phyloP scores from a whole-genome alignment of 2,797 vertebrate species.

The Scolopax rusticola region DNA sequence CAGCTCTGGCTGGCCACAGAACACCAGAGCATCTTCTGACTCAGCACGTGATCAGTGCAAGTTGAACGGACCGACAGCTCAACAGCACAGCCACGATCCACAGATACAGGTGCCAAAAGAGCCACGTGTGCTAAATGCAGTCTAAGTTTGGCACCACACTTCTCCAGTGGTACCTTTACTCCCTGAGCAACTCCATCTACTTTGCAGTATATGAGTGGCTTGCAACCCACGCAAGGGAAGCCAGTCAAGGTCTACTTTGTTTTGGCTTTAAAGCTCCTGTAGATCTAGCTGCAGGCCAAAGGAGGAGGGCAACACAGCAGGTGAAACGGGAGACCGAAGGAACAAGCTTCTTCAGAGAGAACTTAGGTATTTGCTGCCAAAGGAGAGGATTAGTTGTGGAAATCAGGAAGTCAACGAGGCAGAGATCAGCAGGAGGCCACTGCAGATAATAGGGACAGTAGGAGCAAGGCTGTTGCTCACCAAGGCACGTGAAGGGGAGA shows the following conservation, averaged over 20 bases:
- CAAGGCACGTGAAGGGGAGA: neutral
- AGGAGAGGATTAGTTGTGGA: conserved; percentile 51
- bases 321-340: neutral
- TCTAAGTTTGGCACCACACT: neutral
- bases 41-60: neutral
- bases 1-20: conserved; percentile 5
- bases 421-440: conserved; percentile 38
- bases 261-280: conserved; percentile 2
- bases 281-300: conserved; percentile 20
- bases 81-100: neutral
- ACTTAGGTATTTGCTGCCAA: conserved; percentile 51
- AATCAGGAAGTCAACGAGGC: conserved; percentile 52
- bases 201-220: neutral
- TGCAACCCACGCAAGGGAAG: neutral
- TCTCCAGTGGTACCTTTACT: neutral
- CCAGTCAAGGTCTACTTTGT: conserved; percentile 8
- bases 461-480: conserved; percentile 22
- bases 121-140: accelerated
- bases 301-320: neutral
- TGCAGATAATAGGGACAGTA: conserved; percentile 54
- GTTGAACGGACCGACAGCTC: neutral
- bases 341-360: conserved; percentile 33
- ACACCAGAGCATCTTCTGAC: neutral
- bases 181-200: conserved; percentile 17
- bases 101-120: neutral